A percentile compares a stretch with the other conserved stretches of the same genome.
Conservation (phyloP, 1,140 invertebrate genomes). For the Diorhabda carinulata region DNA sequence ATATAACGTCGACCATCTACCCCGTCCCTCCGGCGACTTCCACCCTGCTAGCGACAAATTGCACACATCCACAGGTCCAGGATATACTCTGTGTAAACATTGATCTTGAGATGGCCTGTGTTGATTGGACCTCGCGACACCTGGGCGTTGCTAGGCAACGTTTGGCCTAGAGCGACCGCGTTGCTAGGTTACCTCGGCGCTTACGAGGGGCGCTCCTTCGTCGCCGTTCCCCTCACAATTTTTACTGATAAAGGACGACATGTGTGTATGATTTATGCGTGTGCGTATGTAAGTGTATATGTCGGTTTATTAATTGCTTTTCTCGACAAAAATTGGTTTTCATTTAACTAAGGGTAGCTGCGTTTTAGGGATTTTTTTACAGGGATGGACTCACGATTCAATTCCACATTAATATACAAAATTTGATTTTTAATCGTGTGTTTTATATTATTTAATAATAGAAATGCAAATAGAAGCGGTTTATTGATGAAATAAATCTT, state of each 20-base stretch:
- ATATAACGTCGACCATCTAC: neutral
- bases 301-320: constrained; percentile 16
- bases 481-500: too few species aligned
- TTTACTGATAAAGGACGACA: neutral
- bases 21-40: neutral
- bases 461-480: too few species aligned
- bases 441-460: too few species aligned
- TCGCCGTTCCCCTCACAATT: neutral
- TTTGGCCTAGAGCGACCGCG: constrained; percentile 30
- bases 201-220: constrained; percentile 14
- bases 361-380: too few species aligned
- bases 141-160: constrained; percentile 46
- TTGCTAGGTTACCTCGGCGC: constrained; percentile 31
- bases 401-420: too few species aligned
- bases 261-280: constrained; percentile 5
- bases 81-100: constrained; percentile 41
- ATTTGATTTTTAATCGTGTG: too few species aligned
- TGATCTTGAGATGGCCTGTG: constrained; percentile 47
- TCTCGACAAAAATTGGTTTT: constrained; percentile 2
- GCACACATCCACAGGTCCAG: constrained; percentile 23
- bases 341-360: neutral
- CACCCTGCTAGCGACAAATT: constrained; percentile 20
- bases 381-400: too few species aligned
- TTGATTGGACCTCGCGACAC: constrained; percentile 47
- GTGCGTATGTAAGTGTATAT: neutral